Base-by-base conservation (phyloP, 2,888 invertebrate species). In the Lymantria monacha region DNA sequence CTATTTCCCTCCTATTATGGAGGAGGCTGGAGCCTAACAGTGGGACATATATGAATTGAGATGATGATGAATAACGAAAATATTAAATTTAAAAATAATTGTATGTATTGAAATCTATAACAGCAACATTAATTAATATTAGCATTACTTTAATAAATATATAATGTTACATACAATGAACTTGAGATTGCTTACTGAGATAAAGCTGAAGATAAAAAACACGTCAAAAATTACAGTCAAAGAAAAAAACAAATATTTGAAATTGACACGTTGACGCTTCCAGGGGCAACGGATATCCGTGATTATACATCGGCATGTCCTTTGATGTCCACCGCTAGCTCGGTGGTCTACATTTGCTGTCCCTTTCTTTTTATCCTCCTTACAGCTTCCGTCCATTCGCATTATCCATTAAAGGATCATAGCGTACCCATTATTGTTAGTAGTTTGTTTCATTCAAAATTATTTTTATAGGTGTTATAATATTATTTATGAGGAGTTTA, bases 341-440 rank as follows among this genome's bases (percentile, higher is more conserved):
- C 83, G 89, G 88, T 90, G 89, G 89, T 88, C 90, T 69, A 71
- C 73, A 75, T 73, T 72, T 76, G 76, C 71, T 72, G 76, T 72
- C 74, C 78, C 76, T 71, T 76, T 79, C 77, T 85, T 86, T 85
- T 86, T 81, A 79, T 70, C 76, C 74, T 72, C 73, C n/a, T n/a
- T n/a, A 74, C 76, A 74, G 82, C 79, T 87, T 87, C 87, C 87
- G 81, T 79, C 77, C 77, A 70, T 76, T 80, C 76, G 74, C 72
- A 72, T 71, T 75, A 74, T 72, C 76, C 81, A 86, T 82, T 83
- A 79, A 70, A 70, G 74, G 75, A 81, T 76, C 78, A 76, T 72
- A 76, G 66, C 62, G 9, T 15, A 31, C 44, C 69, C 61, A 77
- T 75, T 79, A 78, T 76, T 74, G 69, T 79, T 78, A 80, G 74